Percentiles rank a stretch among this genome's conserved stretches.
Evolutionary conservation across 1,140 invertebrate genomes (phyloP).

Genomic region (Magallana gigas): DNA sequence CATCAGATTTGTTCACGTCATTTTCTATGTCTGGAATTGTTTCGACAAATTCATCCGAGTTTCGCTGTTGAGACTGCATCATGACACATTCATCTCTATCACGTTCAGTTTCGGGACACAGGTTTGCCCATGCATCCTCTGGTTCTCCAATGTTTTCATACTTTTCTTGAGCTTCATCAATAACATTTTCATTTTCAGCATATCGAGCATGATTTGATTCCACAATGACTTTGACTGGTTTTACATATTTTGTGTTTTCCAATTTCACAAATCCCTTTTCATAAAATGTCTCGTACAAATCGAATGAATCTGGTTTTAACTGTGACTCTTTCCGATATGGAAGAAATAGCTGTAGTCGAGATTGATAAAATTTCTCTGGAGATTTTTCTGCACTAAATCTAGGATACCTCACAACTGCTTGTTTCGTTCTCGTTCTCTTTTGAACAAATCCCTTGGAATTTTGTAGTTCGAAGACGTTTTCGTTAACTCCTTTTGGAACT

Average conservation of each 20-base stretch:
- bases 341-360: too few relatives aligned
- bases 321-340: too few relatives aligned
- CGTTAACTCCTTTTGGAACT: slow-evolving; percentile 32
- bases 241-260: neutral
- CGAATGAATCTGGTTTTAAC: too few relatives aligned
- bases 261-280: slow-evolving; percentile 46
- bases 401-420: too few relatives aligned
- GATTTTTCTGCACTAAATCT: too few relatives aligned
- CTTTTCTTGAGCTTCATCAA: slow-evolving; percentile 18
- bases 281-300: slow-evolving; percentile 49
- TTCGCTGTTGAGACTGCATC: too few relatives aligned
- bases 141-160: neutral
- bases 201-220: too few relatives aligned
- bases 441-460: slow-evolving; percentile 34
- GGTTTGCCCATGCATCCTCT: slow-evolving; percentile 43
- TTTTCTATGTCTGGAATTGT: neutral
- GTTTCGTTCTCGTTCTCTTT: slow-evolving; percentile 40
- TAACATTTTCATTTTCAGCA: neutral
- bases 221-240: too few relatives aligned
- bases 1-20: neutral
- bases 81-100: too few relatives aligned
- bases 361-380: too few relatives aligned
- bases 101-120: slow-evolving; percentile 26
- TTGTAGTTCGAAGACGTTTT: slow-evolving; percentile 13
- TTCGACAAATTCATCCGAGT: neutral